Evolutionary conservation across 2,797 vertebrate genomes (phyloP).

Genomic region (Phoebastria nigripes): DNA sequence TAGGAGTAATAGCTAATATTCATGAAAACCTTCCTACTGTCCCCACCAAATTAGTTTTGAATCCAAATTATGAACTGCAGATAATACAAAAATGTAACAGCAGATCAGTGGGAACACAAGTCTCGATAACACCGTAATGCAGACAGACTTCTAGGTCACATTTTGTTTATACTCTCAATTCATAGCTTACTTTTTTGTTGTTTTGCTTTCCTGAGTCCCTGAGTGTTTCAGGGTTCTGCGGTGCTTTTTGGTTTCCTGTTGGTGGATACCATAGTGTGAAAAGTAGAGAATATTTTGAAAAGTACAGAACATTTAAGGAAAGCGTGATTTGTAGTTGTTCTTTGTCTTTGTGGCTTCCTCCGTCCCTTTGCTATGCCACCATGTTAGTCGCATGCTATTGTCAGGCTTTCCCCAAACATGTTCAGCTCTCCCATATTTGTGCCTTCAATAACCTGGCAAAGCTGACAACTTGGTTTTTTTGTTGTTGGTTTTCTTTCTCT

Average conservation of each 20-base stretch:
- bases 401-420: not conserved
- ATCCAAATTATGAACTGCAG: not conserved
- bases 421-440: not conserved
- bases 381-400: not conserved
- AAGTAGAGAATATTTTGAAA: not conserved
- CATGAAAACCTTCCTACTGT: not conserved
- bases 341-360: not conserved
- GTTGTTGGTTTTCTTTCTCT: not conserved
- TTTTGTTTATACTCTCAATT: not conserved
- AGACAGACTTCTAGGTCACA: not conserved
- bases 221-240: not conserved
- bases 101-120: not conserved
- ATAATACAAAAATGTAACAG: not conserved
- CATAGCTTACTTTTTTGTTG: not conserved
- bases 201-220: not conserved
- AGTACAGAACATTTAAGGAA: not conserved
- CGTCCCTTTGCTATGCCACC: not conserved
- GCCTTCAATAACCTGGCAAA: not conserved
- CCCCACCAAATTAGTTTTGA: not conserved
- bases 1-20: not conserved
- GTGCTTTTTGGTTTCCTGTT: not conserved
- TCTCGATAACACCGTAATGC: fast-evolving
- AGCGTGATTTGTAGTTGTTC: not conserved
- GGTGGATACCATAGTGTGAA: not conserved
- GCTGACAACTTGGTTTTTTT: not conserved